These are phyloP conservation scores for Pseudotriccus pelzelni DNA, from an alignment of 2,797 vertebrate genomes.

Conservation along the genomic window DNA sequence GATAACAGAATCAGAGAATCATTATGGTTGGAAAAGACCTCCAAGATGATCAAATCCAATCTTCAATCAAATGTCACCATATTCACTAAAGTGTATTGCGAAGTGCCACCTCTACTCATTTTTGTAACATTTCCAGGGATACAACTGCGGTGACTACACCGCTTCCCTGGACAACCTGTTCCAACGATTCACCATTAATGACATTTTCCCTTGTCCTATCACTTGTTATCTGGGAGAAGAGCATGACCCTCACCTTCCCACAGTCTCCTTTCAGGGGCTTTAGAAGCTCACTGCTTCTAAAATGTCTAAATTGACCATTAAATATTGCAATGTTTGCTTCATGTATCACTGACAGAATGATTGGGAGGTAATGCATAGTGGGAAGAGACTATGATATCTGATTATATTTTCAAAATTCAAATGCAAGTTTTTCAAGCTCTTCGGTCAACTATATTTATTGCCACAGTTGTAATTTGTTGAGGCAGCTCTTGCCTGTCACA, in stretches of 20 bases:
- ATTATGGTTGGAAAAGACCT: background rate
- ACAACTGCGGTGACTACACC: fast-evolving
- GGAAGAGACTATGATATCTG: background rate
- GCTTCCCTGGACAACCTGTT: background rate
- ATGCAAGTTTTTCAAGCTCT: background rate
- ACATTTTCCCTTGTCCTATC: background rate
- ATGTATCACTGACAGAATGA: background rate
- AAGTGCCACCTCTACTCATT: background rate
- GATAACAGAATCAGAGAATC: background rate
- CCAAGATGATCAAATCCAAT: background rate
- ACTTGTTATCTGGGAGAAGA: background rate
- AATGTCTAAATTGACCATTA: background rate
- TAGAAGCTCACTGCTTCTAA: background rate
- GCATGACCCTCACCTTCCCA: background rate
- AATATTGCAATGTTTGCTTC: background rate
- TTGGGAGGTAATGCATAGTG: background rate
- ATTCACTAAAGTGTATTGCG: background rate
- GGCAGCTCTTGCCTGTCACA: background rate
- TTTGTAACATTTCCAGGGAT: background rate
- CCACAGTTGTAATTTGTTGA: background rate
- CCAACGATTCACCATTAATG: background rate
- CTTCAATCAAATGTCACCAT: background rate
- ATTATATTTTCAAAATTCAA: background rate
- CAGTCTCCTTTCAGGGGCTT: background rate
- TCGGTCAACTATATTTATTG: background rate